phyloP scores from a whole-genome alignment of 2,797 vertebrate species.

The Lacerta bilineata region DNA sequence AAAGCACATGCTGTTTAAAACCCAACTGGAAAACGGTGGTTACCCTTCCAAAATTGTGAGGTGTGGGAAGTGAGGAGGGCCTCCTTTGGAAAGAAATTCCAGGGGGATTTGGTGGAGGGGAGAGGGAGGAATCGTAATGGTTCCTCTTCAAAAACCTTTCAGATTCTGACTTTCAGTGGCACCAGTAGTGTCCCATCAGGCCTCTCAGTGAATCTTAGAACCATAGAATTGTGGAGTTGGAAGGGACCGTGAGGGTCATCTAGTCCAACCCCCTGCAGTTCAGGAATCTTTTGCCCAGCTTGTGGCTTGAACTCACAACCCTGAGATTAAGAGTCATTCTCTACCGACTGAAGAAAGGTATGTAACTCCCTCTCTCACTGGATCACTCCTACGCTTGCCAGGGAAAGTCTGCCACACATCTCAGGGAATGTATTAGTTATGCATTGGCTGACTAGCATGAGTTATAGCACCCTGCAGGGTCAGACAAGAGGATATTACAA shows the following conservation, averaged over 20 bases:
- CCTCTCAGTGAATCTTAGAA: background rate
- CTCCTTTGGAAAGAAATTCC: background rate
- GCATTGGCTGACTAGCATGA: background rate
- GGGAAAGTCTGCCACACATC: background rate
- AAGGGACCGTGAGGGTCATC: too few species aligned
- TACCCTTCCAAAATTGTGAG: background rate
- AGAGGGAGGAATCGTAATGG: background rate
- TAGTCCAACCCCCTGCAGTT: too few species aligned
- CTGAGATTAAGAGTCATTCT: too few species aligned
- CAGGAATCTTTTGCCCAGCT: too few species aligned
- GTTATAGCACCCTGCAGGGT: background rate
- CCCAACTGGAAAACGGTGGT: background rate
- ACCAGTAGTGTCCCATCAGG: background rate
- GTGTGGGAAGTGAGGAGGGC: background rate
- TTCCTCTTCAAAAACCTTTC: background rate
- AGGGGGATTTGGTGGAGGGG: background rate
- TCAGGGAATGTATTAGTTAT: background rate
- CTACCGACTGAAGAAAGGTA: background rate
- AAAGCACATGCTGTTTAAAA: background rate
- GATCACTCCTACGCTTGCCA: background rate
- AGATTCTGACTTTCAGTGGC: background rate
- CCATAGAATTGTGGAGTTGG: too few species aligned
- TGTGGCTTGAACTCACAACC: too few species aligned
- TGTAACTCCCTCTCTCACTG: background rate
- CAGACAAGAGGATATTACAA: background rate